Evolutionary conservation across 2,888 invertebrate genomes (phyloP).

Genomic region (Beris chalybata): DNA sequence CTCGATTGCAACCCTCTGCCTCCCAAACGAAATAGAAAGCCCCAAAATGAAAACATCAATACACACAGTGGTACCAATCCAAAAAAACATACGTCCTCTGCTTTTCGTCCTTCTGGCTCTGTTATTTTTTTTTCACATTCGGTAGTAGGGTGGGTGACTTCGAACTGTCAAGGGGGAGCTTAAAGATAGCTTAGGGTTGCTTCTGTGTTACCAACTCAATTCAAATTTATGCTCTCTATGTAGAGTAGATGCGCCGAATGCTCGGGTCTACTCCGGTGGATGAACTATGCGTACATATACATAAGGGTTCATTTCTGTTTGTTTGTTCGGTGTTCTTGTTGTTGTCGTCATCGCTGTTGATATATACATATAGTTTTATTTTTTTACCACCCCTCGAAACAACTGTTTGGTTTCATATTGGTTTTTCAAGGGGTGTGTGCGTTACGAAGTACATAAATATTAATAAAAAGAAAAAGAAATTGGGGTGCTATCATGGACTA

Average conservation of each 20-base stretch:
- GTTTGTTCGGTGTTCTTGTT: background rate
- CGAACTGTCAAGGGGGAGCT: conserved; percentile 36
- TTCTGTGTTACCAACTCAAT: conserved; percentile 35
- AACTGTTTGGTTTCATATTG: conserved; percentile 4
- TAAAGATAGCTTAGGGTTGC: conserved; percentile 33
- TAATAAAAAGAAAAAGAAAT: conserved; percentile 32
- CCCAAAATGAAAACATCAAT: conserved; percentile 26
- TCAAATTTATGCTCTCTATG: conserved; percentile 18
- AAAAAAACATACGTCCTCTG: conserved; percentile 10
- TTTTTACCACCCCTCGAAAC: too few relatives aligned
- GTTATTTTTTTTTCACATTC: background rate
- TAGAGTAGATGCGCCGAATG: too few relatives aligned
- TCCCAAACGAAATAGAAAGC: conserved; percentile 34
- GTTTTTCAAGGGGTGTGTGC: conserved; percentile 34
- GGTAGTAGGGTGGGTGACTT: conserved; percentile 28
- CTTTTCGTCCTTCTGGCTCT: background rate
- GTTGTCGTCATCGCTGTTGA: background rate
- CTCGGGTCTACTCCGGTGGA: too few relatives aligned
- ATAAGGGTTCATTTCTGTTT: conserved; percentile 4
- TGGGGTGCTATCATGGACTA: background rate
- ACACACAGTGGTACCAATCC: conserved; percentile 17
- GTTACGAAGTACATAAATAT: conserved; percentile 38
- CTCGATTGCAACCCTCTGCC: conserved; percentile 8
- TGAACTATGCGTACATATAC: too few relatives aligned
- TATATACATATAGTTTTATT: background rate